Evolutionary conservation across 1,140 invertebrate genomes (phyloP).

Genomic region (Adelges cooleyi): DNA sequence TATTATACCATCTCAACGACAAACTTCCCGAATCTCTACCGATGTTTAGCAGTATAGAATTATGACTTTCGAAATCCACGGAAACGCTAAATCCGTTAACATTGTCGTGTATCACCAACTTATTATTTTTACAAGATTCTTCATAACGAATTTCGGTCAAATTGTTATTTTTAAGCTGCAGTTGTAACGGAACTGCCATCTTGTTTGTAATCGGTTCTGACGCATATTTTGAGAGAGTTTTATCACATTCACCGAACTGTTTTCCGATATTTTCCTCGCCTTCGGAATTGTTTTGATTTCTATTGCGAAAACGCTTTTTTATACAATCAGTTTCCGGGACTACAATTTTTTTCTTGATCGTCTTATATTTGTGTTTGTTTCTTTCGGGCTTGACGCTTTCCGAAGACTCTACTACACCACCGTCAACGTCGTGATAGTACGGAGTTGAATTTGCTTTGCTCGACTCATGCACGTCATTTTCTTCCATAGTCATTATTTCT

Average conservation of each 20-base stretch:
- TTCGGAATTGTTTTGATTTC: neutral
- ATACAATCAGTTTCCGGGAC: neutral
- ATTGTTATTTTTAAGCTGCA: neutral
- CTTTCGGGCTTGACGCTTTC: neutral
- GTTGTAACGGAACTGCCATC: neutral
- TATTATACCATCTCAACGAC: conserved; percentile 16
- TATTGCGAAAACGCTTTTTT: conserved; percentile 8
- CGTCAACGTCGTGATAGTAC: conserved; percentile 6
- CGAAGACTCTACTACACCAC: neutral
- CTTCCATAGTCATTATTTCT: conserved; percentile 1
- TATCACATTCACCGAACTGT: neutral
- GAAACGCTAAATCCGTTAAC: conserved; percentile 6
- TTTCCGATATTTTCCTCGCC: neutral
- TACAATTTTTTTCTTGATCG: neutral
- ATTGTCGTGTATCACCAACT: conserved; percentile 16
- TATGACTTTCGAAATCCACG: neutral
- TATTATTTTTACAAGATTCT: neutral
- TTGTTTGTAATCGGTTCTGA: neutral
- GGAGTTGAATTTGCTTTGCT: neutral
- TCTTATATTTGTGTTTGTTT: neutral
- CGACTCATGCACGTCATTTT: neutral
- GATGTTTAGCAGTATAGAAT: conserved; percentile 6
- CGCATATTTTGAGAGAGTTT: neutral
- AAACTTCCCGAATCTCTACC: conserved; percentile 13
- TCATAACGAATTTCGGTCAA: neutral